A percentile compares a stretch with the other conserved stretches of the same genome.
Evolutionary conservation across 1,140 invertebrate genomes (phyloP).

Genomic region (Tigriopus japonicus): DNA sequence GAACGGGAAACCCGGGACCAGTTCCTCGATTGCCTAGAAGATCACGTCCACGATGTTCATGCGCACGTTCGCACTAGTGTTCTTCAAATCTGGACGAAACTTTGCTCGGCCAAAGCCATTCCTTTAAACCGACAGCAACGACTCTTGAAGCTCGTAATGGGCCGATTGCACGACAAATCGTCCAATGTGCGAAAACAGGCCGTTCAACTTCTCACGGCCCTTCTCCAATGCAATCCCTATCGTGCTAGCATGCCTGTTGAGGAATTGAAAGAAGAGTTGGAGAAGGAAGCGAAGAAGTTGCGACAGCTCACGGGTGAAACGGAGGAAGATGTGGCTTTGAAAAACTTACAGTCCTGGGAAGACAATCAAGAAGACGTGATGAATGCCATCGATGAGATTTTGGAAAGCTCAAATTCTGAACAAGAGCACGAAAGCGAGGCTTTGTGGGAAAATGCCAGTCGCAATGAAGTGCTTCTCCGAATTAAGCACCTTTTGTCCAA

Average conservation of each 20-base stretch:
- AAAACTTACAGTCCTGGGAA: slow-evolving; percentile 16
- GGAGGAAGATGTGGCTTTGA: slow-evolving; percentile 25
- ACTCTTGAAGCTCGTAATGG: slow-evolving; percentile 40
- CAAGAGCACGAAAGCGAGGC: slow-evolving; percentile 15
- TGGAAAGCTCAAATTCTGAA: neutral
- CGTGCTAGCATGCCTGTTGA: slow-evolving; percentile 31
- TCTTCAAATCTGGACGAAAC: slow-evolving; percentile 49
- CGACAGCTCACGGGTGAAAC: slow-evolving; percentile 31
- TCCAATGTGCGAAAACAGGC: slow-evolving; percentile 54
- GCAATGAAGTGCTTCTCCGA: slow-evolving; percentile 13
- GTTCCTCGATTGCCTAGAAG: slow-evolving; percentile 47
- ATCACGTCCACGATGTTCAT: slow-evolving; percentile 61
- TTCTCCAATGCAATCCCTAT: slow-evolving; percentile 51
- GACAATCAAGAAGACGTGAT: slow-evolving; percentile 12
- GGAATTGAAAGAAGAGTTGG: slow-evolving; percentile 34
- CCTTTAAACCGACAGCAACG: slow-evolving; percentile 42
- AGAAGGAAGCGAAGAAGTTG: slow-evolving; percentile 35
- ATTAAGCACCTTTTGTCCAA: slow-evolving; percentile 13
- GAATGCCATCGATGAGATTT: slow-evolving; percentile 11
- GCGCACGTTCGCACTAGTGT: slow-evolving; percentile 52
- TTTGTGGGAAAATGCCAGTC: slow-evolving; percentile 14
- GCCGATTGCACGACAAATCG: slow-evolving; percentile 52
- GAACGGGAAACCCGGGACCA: slow-evolving; percentile 42
- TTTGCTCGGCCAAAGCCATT: slow-evolving; percentile 48
- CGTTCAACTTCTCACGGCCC: slow-evolving; percentile 46